A percentile compares a stretch with the other conserved stretches of the same genome.
Conservation (phyloP, 2,113 vertebrate genomes). For the Heterotis niloticus region DNA sequence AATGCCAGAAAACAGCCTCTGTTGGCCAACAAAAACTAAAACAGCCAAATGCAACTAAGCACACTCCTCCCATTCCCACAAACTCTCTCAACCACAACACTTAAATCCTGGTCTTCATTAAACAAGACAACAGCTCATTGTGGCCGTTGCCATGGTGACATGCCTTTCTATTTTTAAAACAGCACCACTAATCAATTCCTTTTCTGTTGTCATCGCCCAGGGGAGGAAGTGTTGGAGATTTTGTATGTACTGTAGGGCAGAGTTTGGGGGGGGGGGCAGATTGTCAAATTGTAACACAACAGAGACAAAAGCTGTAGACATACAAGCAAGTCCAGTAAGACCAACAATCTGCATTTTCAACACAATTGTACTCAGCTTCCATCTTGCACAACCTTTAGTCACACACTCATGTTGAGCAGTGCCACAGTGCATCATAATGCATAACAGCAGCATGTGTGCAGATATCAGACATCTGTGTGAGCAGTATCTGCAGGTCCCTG, state of each 20-base stretch:
- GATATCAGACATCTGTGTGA: background rate
- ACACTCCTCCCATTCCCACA: slow-evolving; percentile 27
- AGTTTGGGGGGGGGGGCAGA: slow-evolving; percentile 16
- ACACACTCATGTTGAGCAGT: too few relatives aligned
- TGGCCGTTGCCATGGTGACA: slow-evolving; percentile 71
- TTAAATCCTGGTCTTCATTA: slow-evolving; percentile 65
- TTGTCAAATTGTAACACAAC: slow-evolving; percentile 38
- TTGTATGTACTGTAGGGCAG: slow-evolving; percentile 31
- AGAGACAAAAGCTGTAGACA: slow-evolving; percentile 6
- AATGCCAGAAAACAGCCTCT: background rate
- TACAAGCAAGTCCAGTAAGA: background rate
- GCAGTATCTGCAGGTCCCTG: background rate
- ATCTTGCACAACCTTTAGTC: too few relatives aligned
- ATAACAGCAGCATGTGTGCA: background rate
- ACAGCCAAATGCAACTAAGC: slow-evolving; percentile 29
- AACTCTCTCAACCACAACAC: slow-evolving; percentile 45
- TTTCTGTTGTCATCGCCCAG: slow-evolving; percentile 68
- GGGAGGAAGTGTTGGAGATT: slow-evolving; percentile 34
- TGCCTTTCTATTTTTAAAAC: slow-evolving; percentile 72
- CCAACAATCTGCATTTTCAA: background rate
- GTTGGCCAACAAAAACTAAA: slow-evolving; percentile 16
- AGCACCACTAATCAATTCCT: slow-evolving; percentile 73
- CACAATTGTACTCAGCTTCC: background rate
- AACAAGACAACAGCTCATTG: slow-evolving; percentile 74
- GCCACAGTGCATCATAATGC: background rate